These are phyloP conservation scores for Neotoxoptera formosana DNA, from an alignment of 1,140 invertebrate genomes.

Conservation along the genomic window DNA sequence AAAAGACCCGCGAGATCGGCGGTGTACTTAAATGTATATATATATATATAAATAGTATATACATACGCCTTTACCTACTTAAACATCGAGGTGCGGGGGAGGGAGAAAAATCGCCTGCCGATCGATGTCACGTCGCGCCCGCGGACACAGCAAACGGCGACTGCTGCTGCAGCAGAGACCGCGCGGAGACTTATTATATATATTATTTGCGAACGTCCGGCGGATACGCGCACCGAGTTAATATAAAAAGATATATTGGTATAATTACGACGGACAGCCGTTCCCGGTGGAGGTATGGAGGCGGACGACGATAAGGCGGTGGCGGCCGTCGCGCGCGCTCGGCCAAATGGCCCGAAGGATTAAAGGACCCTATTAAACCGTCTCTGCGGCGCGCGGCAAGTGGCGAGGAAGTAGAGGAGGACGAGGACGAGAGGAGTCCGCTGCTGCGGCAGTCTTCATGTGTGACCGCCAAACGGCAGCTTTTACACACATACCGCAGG, in stretches of 20 bases:
- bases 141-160: background rate
- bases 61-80: too few relatives aligned
- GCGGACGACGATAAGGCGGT: background rate
- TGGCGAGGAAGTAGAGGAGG: background rate
- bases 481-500: conserved; percentile 41
- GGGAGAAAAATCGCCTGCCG: conserved; percentile 29
- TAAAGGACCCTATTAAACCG: conserved; percentile 58
- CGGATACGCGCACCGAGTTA: conserved; percentile 33
- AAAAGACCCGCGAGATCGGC: background rate
- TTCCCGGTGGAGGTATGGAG: background rate
- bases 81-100: too few relatives aligned
- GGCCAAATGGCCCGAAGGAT: conserved; percentile 57
- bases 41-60: too few relatives aligned
- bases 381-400: conserved; percentile 25
- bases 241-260: conserved; percentile 58
- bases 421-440: too few relatives aligned
- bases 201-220: background rate
- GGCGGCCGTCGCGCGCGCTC: conserved; percentile 19
- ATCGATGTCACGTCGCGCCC: background rate
- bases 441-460: conserved; percentile 23
- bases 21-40: background rate
- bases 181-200: conserved; percentile 11
- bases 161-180: background rate
- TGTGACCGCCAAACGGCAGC: conserved; percentile 56
- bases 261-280: conserved; percentile 43